Evolutionary conservation across 2,888 invertebrate genomes (phyloP), one percentile per base, ranked within the genome.

Genomic region (Lasioglossum leucozonium): DNA sequence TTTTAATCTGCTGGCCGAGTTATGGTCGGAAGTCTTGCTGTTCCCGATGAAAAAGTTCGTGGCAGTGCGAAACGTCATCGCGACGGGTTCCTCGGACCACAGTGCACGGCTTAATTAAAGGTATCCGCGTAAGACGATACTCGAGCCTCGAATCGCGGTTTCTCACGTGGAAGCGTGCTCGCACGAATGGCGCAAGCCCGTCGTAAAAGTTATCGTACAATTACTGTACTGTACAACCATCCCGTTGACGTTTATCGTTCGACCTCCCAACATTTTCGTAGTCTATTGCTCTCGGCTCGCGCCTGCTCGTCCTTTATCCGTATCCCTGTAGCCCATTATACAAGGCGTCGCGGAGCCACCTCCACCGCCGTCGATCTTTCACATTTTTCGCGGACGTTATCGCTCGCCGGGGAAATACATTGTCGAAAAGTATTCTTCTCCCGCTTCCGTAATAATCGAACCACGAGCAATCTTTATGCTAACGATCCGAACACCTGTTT

Each of bases 151-250:
- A 67, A 72, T 74, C 85, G 55, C 67, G 82, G 74, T 84, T 81
- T 89, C 84, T 89, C 87, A 82, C 86, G 81, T 84, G 84, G 51
- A 86, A 82, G 80, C 77, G 77, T 72, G 76, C 78, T 84, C 30
- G 44, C 81, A 26, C 85, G 81, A 71, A 90, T 73, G 82, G 71
- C 55, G 79, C 80, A 82, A 86, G 81, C 79, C 81, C 77, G 62
- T 85, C 85, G 86, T 86, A 88, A 88, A 90, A 88, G 80, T 87
- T 88, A 88, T 89, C 80, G 86, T 80, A 87, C 88, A 90, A 88
- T 90, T 88, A 90, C 89, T 79, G 84, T 86, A 87, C 82, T 44
- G 78, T 87, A 88, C 81, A 79, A 44, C 87, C 81, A 77, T 87
- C 85, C 77, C 58, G 77, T 79, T 87, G 86, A 86, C 83, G 81